A percentile compares a stretch with the other conserved stretches of the same genome.
Conservation (phyloP, 2,797 vertebrate genomes). For the Halcyon leucocephala region DNA sequence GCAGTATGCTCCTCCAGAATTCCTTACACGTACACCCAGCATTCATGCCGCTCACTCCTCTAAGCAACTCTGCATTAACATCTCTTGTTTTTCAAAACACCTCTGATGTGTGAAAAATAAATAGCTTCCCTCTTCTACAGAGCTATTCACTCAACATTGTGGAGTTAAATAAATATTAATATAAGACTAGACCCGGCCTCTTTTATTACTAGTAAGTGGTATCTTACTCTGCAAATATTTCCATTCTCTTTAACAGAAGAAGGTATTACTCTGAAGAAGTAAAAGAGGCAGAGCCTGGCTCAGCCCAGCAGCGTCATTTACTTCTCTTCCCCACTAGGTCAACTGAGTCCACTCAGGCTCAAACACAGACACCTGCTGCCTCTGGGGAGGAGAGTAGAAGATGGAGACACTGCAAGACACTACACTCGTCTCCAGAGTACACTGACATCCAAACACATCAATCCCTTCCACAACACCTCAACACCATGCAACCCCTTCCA, state of each 20-base stretch:
- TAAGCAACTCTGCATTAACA: background rate
- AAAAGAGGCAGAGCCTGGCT: background rate
- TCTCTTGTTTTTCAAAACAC: conserved; percentile 47
- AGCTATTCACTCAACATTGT: background rate
- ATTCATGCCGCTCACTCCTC: background rate
- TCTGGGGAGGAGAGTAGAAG: background rate
- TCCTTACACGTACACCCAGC: background rate
- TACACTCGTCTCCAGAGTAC: background rate
- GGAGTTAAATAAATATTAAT: conserved; percentile 58
- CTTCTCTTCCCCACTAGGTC: background rate
- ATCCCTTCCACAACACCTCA: background rate
- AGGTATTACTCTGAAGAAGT: background rate
- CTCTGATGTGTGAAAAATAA: conserved; percentile 59
- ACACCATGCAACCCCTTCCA: fast-evolving
- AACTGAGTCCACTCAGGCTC: background rate
- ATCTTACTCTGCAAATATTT: conserved; percentile 49
- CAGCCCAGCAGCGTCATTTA: background rate
- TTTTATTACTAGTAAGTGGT: background rate
- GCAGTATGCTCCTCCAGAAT: background rate
- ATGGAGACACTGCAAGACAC: background rate
- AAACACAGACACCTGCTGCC: background rate
- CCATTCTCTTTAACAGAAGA: background rate
- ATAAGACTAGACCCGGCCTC: background rate
- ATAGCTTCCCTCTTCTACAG: conserved; percentile 30
- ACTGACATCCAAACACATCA: background rate